Evolutionary conservation across 2,888 invertebrate species (phyloP).

Genomic region (Ophion obscuratus): DNA sequence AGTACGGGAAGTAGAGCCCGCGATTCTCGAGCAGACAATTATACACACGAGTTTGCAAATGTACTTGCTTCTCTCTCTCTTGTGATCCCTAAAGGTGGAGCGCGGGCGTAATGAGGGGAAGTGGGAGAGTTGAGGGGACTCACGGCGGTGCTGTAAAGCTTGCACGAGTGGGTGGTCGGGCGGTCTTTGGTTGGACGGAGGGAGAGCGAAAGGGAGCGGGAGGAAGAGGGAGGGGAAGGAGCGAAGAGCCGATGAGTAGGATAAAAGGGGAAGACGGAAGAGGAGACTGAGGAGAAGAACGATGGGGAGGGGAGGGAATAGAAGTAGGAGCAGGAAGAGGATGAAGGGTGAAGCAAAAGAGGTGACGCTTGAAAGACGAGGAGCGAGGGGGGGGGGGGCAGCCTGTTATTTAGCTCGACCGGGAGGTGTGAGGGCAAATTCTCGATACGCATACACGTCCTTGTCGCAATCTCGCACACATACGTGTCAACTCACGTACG

Average conservation of each 20-base stretch:
- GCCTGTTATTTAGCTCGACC: slow-evolving; percentile 76
- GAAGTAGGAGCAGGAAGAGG: slow-evolving; percentile 58
- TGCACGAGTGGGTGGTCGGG: slow-evolving; percentile 59
- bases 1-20: slow-evolving; percentile 30
- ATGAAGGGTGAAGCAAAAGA: slow-evolving; percentile 58
- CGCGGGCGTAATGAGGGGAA: slow-evolving; percentile 69
- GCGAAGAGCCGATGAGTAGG: slow-evolving; percentile 35
- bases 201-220: slow-evolving; percentile 46
- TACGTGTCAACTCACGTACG: slow-evolving; percentile 85
- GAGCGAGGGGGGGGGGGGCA: slow-evolving; percentile 68
- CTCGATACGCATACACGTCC: slow-evolving; percentile 82
- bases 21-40: slow-evolving; percentile 76
- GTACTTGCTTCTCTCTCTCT: slow-evolving; percentile 25
- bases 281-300: background rate
- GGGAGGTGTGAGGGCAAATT: slow-evolving; percentile 85
- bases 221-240: slow-evolving; percentile 60
- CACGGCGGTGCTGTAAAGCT: slow-evolving; percentile 73
- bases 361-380: slow-evolving; percentile 66
- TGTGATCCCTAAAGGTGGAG: background rate
- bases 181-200: slow-evolving; percentile 40
- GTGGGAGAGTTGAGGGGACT: slow-evolving; percentile 65
- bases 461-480: slow-evolving; percentile 68
- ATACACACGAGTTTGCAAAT: slow-evolving; percentile 81
- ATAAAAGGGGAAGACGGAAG: slow-evolving; percentile 66
- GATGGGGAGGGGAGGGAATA: slow-evolving; percentile 60